phyloP scores from a whole-genome alignment of 2,888 invertebrate species.

The Elaeidobius kamerunicus region DNA sequence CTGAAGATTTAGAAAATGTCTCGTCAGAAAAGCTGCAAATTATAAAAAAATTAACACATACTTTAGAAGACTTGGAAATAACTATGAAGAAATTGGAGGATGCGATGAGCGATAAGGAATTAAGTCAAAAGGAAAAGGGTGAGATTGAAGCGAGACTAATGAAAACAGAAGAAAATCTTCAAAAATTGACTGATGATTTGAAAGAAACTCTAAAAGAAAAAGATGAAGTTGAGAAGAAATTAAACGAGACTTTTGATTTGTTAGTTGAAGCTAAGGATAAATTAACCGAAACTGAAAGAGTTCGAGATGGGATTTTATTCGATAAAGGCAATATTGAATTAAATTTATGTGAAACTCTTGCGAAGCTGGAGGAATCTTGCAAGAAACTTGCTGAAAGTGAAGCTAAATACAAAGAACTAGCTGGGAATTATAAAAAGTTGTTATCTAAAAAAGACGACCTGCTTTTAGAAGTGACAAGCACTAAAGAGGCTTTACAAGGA shows the following conservation, averaged over 20 bases:
- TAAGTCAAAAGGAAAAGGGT: neutral
- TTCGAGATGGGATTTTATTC: neutral
- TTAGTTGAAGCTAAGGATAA: slow-evolving; percentile 7
- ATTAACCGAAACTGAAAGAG: slow-evolving; percentile 3
- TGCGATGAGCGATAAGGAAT: neutral
- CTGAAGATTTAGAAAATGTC: too few species aligned
- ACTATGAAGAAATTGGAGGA: neutral
- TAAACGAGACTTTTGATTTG: neutral
- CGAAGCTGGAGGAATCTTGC: neutral
- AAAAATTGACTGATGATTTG: too few species aligned
- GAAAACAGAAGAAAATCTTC: neutral
- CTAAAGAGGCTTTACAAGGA: too few species aligned
- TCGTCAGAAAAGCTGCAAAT: too few species aligned
- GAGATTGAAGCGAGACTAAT: neutral
- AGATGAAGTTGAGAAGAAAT: slow-evolving; percentile 5
- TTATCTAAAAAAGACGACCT: neutral
- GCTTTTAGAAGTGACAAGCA: too few species aligned
- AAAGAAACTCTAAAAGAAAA: slow-evolving; percentile 16
- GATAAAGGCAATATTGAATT: slow-evolving; percentile 4
- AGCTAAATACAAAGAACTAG: neutral
- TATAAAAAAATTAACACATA: neutral
- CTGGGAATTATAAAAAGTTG: neutral
- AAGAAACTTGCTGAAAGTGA: neutral
- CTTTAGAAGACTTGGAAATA: neutral
- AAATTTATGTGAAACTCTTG: neutral